A percentile compares a stretch with the other conserved stretches of the same genome.
Conservation (phyloP, 2,797 vertebrate species). For the Mus spretus region DNA sequence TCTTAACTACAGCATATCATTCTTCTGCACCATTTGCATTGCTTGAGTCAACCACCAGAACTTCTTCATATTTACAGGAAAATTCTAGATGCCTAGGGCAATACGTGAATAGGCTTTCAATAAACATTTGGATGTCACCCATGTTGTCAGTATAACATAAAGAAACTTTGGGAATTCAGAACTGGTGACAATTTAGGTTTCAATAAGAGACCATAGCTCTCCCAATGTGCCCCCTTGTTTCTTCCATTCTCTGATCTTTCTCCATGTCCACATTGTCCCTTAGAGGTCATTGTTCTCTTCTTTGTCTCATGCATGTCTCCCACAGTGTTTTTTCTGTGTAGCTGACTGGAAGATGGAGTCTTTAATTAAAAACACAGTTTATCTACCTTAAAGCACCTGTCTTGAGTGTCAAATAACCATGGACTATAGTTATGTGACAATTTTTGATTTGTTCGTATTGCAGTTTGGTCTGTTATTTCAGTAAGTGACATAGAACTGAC, state of each 20-base stretch:
- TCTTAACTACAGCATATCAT: not conserved
- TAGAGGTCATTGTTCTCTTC: not conserved
- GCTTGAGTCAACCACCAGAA: rapidly evolving
- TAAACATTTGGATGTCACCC: not conserved
- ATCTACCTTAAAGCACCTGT: not conserved
- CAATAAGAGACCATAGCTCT: not conserved
- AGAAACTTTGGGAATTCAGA: not conserved
- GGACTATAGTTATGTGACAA: not conserved
- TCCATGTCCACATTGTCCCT: not conserved
- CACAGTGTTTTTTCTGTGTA: not conserved
- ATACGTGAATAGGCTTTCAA: not conserved
- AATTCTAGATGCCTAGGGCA: not conserved
- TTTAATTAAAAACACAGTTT: not conserved
- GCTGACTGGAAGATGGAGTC: not conserved
- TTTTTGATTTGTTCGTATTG: not conserved
- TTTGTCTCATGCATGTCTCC: not conserved
- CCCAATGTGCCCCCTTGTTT: not conserved
- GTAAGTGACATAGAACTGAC: not conserved
- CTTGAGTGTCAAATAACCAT: constrained; percentile 3
- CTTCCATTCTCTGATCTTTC: not conserved
- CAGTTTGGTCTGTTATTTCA: not conserved
- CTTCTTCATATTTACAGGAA: not conserved
- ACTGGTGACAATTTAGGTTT: not conserved
- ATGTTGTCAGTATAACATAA: rapidly evolving
- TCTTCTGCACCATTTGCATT: not conserved